These are phyloP conservation scores for Gastrophryne carolinensis DNA, from an alignment of 2,797 vertebrate species.

Conservation along the genomic window DNA sequence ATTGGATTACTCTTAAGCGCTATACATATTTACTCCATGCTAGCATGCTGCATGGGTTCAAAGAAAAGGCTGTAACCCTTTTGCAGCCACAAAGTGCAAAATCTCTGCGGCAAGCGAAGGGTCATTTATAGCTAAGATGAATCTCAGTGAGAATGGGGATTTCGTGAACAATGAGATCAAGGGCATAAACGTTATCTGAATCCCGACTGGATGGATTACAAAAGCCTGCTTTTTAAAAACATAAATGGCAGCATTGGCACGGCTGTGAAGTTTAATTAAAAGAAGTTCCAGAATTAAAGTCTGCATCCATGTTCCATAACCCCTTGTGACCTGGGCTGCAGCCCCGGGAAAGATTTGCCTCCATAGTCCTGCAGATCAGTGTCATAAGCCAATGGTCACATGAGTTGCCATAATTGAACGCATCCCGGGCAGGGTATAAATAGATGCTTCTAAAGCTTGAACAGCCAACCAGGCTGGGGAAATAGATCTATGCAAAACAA, in stretches of 20 bases:
- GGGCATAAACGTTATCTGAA: conserved; percentile 43
- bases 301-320: conserved; percentile 70
- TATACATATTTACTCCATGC: neutral
- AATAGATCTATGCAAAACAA: neutral
- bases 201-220: conserved; percentile 44
- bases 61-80: neutral
- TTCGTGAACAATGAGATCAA: conserved; percentile 53
- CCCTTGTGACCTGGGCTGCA: conserved; percentile 67
- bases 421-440: conserved; percentile 24
- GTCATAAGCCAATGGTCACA: conserved; percentile 41
- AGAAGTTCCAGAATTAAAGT: conserved; percentile 68
- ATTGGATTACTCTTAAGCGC: neutral
- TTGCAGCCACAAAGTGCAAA: too few species aligned
- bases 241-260: conserved; percentile 55
- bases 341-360: conserved; percentile 76
- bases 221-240: conserved; percentile 44
- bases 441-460: neutral
- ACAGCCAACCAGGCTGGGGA: neutral
- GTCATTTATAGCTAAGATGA: conserved; percentile 23
- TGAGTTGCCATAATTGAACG: conserved; percentile 40
- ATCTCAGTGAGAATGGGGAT: conserved; percentile 27
- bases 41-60: neutral
- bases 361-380: conserved; percentile 19
- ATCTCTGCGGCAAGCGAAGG: neutral
- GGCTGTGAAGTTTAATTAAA: conserved; percentile 67